These are phyloP conservation scores for Lithosia quadra DNA, from an alignment of 2,888 invertebrate genomes.

Conservation along the genomic window DNA sequence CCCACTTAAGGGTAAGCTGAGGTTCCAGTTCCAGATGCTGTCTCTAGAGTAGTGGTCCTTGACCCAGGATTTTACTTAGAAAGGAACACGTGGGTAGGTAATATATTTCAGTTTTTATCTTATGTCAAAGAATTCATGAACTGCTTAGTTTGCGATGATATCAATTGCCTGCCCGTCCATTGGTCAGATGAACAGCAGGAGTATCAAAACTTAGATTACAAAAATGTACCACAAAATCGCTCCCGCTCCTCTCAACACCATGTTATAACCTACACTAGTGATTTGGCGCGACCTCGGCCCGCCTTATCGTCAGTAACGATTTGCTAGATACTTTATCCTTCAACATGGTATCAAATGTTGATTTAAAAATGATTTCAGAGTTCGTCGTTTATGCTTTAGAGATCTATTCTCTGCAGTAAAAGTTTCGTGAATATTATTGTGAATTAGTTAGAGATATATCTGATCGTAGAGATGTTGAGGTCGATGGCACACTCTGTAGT, in stretches of 20 bases:
- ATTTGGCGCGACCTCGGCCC: slow-evolving; percentile 65
- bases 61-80: too few relatives aligned
- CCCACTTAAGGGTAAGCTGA: too few relatives aligned
- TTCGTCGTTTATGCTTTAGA: slow-evolving; percentile 45
- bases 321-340: slow-evolving; percentile 57
- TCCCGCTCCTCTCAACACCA: slow-evolving; percentile 33
- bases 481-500: not conserved
- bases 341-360: slow-evolving; percentile 54
- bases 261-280: slow-evolving; percentile 39
- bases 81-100: too few relatives aligned
- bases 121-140: too few relatives aligned
- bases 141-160: too few relatives aligned
- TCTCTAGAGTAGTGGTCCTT: too few relatives aligned
- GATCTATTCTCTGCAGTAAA: slow-evolving; percentile 42
- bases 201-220: not conserved
- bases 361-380: slow-evolving; percentile 59
- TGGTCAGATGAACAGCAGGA: not conserved
- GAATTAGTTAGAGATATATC: slow-evolving; percentile 29
- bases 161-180: not conserved
- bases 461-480: slow-evolving; percentile 6
- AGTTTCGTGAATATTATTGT: slow-evolving; percentile 22
- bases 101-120: too few relatives aligned
- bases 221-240: slow-evolving; percentile 5
- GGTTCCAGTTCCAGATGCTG: too few relatives aligned
- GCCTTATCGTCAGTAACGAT: slow-evolving; percentile 61